Evolutionary conservation across 2,113 vertebrate species (phyloP).

Genomic region (Chaetops frenatus): DNA sequence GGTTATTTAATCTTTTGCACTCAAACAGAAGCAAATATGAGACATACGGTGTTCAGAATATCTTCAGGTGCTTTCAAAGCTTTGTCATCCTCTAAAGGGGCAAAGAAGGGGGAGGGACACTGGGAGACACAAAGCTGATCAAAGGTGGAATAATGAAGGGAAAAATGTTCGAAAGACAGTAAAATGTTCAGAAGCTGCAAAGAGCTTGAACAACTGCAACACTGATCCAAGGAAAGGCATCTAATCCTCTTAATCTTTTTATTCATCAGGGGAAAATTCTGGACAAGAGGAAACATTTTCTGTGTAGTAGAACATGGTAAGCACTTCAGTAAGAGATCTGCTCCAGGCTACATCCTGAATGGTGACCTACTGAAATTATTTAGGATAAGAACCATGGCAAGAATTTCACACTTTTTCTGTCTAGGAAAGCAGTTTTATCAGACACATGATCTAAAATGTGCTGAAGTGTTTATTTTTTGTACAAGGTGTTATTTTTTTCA

Average conservation of each 20-base stretch:
- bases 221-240: not conserved
- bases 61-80: not conserved
- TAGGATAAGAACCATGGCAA: slow-evolving; percentile 54
- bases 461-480: slow-evolving; percentile 26
- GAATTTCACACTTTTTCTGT: slow-evolving; percentile 63
- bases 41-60: not conserved
- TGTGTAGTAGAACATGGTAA: not conserved
- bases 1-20: not conserved
- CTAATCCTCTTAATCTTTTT: slow-evolving; percentile 49
- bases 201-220: not conserved
- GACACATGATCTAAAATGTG: slow-evolving; percentile 24
- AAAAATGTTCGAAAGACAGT: not conserved
- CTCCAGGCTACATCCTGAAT: slow-evolving; percentile 3
- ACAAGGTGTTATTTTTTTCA: not conserved
- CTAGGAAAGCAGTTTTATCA: slow-evolving; percentile 66
- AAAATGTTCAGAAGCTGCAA: not conserved
- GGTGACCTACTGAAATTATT: slow-evolving; percentile 57
- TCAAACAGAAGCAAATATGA: not conserved
- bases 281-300: slow-evolving; percentile 12
- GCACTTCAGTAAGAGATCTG: not conserved
- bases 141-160: not conserved
- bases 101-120: not conserved
- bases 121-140: not conserved
- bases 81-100: not conserved
- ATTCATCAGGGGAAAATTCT: slow-evolving; percentile 19